Percentiles rank a stretch among this genome's conserved stretches.
Evolutionary conservation across 2,797 vertebrate species (phyloP).

Genomic region (Gymnoscopelus microlampas): DNA sequence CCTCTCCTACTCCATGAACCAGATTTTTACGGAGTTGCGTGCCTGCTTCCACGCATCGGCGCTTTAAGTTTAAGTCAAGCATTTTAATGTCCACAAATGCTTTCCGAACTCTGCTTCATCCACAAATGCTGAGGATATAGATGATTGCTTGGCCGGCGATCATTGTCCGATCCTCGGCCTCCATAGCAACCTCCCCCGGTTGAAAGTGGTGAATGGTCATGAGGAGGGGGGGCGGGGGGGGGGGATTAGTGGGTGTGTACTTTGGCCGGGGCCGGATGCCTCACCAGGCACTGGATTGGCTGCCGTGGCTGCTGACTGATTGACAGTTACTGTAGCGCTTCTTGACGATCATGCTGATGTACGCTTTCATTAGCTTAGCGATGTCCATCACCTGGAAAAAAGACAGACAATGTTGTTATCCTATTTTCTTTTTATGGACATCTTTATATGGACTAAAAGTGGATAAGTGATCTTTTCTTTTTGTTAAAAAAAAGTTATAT

Average conservation of each 20-base stretch:
- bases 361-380: conserved; percentile 98
- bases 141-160: background rate
- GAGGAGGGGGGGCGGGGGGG: too few relatives aligned
- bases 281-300: conserved; percentile 91
- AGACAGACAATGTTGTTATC: conserved; percentile 2
- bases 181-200: background rate
- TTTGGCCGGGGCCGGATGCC: background rate
- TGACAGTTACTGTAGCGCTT: conserved; percentile 95
- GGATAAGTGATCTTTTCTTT: too few relatives aligned
- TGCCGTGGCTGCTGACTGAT: conserved; percentile 91
- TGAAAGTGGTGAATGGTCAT: too few relatives aligned
- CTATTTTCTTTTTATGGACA: too few relatives aligned
- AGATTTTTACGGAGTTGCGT: too few relatives aligned
- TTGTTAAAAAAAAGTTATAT: too few relatives aligned
- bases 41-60: too few relatives aligned
- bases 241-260: too few relatives aligned
- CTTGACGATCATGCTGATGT: conserved; percentile 98
- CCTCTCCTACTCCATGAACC: too few relatives aligned
- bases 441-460: too few relatives aligned
- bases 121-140: conserved; percentile 1
- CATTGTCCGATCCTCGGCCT: background rate
- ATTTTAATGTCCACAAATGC: background rate
- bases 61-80: too few relatives aligned
- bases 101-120: conserved; percentile 7
- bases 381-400: conserved; percentile 92